A percentile compares a stretch with the other conserved stretches of the same genome.
These are phyloP conservation scores for Lynx canadensis DNA, from an alignment of 2,113 vertebrate species.

Conservation along the genomic window DNA sequence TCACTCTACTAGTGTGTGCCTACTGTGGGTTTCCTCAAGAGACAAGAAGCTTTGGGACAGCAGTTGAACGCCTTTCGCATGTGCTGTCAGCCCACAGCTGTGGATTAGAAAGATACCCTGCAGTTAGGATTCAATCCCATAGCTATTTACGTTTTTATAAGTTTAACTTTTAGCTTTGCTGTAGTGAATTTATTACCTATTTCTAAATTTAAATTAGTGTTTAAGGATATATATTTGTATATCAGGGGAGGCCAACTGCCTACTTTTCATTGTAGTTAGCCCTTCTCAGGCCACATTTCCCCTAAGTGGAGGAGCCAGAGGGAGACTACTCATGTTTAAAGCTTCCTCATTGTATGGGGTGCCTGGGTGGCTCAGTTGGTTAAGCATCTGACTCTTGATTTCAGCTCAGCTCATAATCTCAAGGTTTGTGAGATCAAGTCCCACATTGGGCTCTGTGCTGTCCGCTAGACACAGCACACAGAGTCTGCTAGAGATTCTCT, in stretches of 20 bases:
- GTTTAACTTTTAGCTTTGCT: conserved; percentile 16
- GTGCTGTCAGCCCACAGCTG: neutral
- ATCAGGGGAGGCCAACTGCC: neutral
- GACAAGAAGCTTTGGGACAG: neutral
- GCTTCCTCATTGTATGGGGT: neutral
- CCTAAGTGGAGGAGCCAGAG: neutral
- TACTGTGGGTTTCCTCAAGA: neutral
- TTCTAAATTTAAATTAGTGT: conserved; percentile 33
- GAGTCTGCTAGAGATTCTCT: no score
- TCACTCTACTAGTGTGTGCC: neutral
- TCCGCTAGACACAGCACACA: no score
- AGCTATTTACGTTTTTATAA: neutral
- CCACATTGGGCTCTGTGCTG: no score
- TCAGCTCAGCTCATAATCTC: no score
- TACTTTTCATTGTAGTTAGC: neutral
- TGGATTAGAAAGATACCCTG: neutral
- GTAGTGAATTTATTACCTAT: neutral
- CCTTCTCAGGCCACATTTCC: neutral
- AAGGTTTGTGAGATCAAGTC: no score
- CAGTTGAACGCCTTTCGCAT: neutral
- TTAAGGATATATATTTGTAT: neutral
- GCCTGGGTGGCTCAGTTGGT: no score
- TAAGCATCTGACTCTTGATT: no score
- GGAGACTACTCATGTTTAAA: neutral
- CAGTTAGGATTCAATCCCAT: neutral